Conservation (phyloP, 2,888 invertebrate genomes). For the Trichacis sp. region DNA sequence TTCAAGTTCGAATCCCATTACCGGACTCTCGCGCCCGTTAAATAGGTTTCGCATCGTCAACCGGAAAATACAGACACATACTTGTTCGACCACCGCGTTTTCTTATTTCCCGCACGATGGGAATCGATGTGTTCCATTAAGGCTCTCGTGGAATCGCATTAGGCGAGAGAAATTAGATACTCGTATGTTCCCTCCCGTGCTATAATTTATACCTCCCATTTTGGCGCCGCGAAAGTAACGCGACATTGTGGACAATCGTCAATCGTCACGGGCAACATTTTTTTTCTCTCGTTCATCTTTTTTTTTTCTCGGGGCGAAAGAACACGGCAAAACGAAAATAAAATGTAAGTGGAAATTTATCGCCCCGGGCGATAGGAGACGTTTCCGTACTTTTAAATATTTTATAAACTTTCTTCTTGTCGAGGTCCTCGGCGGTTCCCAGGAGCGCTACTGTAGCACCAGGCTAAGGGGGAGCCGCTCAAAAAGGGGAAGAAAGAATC, state of each 20-base stretch:
- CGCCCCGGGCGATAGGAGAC: conserved; percentile 68
- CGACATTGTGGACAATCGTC: not conserved
- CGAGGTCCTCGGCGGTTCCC: conserved; percentile 52
- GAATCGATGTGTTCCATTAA: conserved; percentile 65
- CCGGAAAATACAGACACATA: conserved; percentile 67
- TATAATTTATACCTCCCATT: too few species aligned
- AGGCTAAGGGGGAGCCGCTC: conserved; percentile 44
- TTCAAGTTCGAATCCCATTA: conserved; percentile 68
- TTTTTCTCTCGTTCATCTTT: not conserved
- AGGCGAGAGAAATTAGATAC: conserved; percentile 54
- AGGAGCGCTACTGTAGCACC: conserved; percentile 48
- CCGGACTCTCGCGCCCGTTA: conserved; percentile 70
- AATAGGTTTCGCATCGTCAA: conserved; percentile 70
- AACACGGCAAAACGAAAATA: conserved; percentile 65
- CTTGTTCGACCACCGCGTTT: conserved; percentile 44
- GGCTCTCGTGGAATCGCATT: conserved; percentile 51
- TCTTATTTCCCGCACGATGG: conserved; percentile 60
- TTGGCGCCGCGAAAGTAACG: not conserved
- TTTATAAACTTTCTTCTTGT: conserved; percentile 68
- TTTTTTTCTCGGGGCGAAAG: conserved; percentile 44
- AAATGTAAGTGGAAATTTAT: conserved; percentile 70
- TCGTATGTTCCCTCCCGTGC: conserved; percentile 27
- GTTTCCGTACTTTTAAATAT: conserved; percentile 70
- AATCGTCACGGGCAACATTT: not conserved
- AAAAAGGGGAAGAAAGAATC: conserved; percentile 49